A percentile compares a stretch with the other conserved stretches of the same genome.
Conservation (phyloP, 2,888 invertebrate genomes). For the Polydrusus pterygomalis region DNA sequence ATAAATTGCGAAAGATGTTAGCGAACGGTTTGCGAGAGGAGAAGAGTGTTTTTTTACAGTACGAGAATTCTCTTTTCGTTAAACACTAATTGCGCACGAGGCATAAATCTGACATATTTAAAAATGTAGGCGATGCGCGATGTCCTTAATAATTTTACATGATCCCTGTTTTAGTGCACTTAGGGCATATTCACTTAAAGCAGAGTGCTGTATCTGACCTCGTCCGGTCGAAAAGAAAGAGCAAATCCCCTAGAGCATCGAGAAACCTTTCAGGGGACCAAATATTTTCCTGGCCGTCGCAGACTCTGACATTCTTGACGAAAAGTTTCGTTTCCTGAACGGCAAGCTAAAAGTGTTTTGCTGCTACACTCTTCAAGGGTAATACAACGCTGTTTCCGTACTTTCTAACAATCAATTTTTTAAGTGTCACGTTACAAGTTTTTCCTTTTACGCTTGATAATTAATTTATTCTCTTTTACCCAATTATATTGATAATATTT, state of each 20-base stretch:
- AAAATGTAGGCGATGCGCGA: too few species aligned
- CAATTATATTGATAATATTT: neutral
- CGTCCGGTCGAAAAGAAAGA: conserved; percentile 10
- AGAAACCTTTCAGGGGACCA: conserved; percentile 7
- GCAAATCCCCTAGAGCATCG: conserved; percentile 8
- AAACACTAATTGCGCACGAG: too few species aligned
- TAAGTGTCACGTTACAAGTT: neutral
- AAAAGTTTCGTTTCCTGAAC: conserved; percentile 2
- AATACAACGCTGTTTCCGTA: neutral
- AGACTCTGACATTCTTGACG: conserved; percentile 10
- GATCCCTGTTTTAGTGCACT: too few species aligned
- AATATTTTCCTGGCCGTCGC: conserved; percentile 2
- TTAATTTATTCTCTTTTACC: neutral
- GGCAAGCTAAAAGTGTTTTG: neutral
- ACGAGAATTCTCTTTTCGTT: too few species aligned
- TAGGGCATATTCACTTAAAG: neutral
- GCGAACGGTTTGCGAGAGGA: too few species aligned
- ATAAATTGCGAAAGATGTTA: too few species aligned
- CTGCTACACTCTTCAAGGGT: conserved; percentile 10
- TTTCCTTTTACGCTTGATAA: neutral
- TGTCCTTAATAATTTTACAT: too few species aligned
- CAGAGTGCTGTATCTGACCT: neutral
- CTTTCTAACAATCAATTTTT: conserved; percentile 3
- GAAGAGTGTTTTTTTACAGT: too few species aligned
- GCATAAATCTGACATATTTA: too few species aligned